Base-by-base conservation (phyloP, 2,888 invertebrate genomes). In the Beris chalybata region DNA sequence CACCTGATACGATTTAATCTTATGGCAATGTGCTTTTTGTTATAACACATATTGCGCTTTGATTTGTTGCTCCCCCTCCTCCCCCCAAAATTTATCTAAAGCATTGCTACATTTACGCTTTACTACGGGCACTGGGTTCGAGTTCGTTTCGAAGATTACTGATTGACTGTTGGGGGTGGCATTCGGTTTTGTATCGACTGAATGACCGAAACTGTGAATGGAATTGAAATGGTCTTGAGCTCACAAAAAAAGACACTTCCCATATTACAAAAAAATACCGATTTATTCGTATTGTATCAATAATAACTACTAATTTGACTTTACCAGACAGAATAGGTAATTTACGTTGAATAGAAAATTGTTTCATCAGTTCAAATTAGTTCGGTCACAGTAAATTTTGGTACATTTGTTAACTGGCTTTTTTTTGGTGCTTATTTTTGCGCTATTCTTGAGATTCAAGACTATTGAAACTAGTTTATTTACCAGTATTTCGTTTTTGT, bases 1-100 rank as follows among this genome's bases (percentile, higher is more conserved):
- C 61, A 61, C 61, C 61, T 61, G 61, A 61, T 61, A 52, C 43
- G 61, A 61, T 61, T 61, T 61, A 15, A 22, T 50, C 29, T 15
- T 50, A 29, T 22, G 12, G 5, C 11, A 6, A 6, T 7, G 9
- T 38, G 38, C 38, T 9, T 38, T 38, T 38, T 38, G 38, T 38
- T 38, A 38, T 5, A 7, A 38, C 38, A 9, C 38, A 7, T 38
- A 38, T 38, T 38, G 38, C 38, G 38, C 38, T 38, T 38, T 38
- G 38, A 38, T 38, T 38, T 38, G 38, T 38, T 38, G 5, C 38
- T 22, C 22, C 22, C 22, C 22, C 22, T 22, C 22, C 22, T 22
- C 22, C 22, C 22, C 22, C 22, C 22, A 22, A 22, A n/a, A 22
- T 22, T 22, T 22, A 22, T 22, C 22, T 22, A 22, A 22, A 22